Evolutionary conservation across 1,140 invertebrate species (phyloP).

Genomic region (Berghia stephanieae): DNA sequence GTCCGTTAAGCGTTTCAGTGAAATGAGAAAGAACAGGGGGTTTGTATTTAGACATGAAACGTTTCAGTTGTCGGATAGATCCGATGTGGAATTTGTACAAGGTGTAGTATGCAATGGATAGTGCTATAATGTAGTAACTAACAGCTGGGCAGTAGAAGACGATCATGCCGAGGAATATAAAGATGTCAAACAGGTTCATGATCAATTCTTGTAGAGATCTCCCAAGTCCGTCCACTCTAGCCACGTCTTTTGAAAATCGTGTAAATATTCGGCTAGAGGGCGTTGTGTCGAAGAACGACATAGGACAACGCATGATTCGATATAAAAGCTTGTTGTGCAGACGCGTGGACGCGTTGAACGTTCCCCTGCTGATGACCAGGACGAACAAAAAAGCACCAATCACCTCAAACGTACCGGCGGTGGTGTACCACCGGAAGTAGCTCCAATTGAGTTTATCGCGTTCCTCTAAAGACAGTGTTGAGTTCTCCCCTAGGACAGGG

Average conservation of each 20-base stretch:
- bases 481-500: conserved; percentile 37
- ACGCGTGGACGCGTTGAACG: conserved; percentile 49
- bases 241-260: conserved; percentile 73
- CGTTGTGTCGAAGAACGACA: conserved; percentile 75
- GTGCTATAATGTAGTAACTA: background rate
- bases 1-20: background rate
- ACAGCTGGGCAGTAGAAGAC: background rate
- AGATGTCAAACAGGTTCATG: background rate
- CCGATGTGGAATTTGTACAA: background rate
- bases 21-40: background rate
- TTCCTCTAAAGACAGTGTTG: conserved; percentile 39
- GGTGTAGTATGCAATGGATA: background rate
- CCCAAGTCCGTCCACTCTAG: conserved; percentile 58
- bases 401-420: conserved; percentile 42
- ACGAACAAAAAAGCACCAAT: conserved; percentile 40
- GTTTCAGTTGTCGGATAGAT: background rate
- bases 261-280: conserved; percentile 73
- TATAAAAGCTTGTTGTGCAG: conserved; percentile 59
- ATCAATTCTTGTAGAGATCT: background rate
- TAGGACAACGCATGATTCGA: conserved; percentile 68
- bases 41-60: background rate
- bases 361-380: conserved; percentile 41
- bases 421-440: conserved; percentile 45
- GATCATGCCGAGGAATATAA: background rate
- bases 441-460: conserved; percentile 44